Evolutionary conservation across 2,113 vertebrate species (phyloP).

Genomic region (Grus americana): DNA sequence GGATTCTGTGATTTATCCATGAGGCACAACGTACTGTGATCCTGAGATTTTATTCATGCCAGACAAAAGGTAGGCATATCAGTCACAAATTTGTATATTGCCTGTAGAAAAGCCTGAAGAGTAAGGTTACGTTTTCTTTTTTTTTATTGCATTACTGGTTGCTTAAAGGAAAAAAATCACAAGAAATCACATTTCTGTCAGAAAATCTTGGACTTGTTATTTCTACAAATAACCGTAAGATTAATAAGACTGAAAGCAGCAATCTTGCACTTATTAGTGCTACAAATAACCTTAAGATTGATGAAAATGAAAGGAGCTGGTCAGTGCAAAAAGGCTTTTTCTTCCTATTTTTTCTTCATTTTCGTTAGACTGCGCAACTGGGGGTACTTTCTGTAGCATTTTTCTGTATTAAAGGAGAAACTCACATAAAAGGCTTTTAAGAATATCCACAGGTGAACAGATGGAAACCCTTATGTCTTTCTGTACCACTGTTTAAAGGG

Average conservation of each 20-base stretch:
- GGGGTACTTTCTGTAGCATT: background rate
- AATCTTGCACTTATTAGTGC: background rate
- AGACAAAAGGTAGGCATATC: background rate
- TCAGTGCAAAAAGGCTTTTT: background rate
- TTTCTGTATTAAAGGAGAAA: constrained; percentile 6
- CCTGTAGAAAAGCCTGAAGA: background rate
- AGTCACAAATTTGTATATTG: background rate
- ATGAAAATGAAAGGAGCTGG: background rate
- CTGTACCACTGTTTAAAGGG: background rate
- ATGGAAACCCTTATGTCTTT: background rate
- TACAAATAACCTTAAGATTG: background rate
- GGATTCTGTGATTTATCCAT: background rate
- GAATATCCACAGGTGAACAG: constrained; percentile 9
- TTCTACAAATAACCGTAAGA: background rate
- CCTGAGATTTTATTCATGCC: background rate
- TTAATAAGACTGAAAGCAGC: background rate
- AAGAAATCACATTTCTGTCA: background rate
- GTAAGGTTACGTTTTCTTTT: background rate
- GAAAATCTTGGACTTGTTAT: background rate
- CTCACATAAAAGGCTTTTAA: background rate
- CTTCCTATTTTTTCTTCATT: background rate
- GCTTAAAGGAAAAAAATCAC: background rate
- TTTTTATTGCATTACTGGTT: background rate
- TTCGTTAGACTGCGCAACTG: background rate
- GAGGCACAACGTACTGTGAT: background rate